Base-by-base conservation (phyloP, 2,113 vertebrate genomes). In the Oncorhynchus keta region DNA sequence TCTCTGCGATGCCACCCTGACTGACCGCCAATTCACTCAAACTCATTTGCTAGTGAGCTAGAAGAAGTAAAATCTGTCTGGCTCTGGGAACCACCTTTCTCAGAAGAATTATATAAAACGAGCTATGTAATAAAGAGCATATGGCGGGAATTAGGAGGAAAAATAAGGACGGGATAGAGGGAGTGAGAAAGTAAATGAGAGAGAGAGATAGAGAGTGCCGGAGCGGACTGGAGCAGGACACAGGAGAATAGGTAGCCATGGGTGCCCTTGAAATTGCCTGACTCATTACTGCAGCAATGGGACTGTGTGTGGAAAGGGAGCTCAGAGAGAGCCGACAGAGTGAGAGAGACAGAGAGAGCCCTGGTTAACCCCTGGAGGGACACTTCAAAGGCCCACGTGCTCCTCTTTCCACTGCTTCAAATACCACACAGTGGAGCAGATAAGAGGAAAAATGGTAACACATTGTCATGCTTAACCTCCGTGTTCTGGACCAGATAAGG, bases 251-350 rank as follows among this genome's bases (percentile, higher is more conserved):
- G 83, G 79, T 85, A 85, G 81, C 80, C 77, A 84, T 85, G 88
- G 91, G 88, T 91, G 90, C 86, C 90, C 90, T 92, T 93, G 89
- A 92, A 91, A 90, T 83, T 79, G 87, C 87, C 88, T 92, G 92
- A 89, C 87, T 93, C 90, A 91, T 89, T 89, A 89, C 89, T 88
- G 89, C 89, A 87, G 90, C 82, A 88, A 67, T 78, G 73, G 86
- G 85, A 80, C 70, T 85, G 86, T 67, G 57, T 86, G 82, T 87
- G 82, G 85, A 87, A 35, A 20, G 81, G 87, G 85, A 83, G 80
- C 81, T 76, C 51, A 45, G 65, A 55, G 70, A 75, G 70, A 61
- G 76, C 79, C 79, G 84, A 83, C 77, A 3, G 70, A 49, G 35
- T 87, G 70, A 84, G 87, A 89, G 74, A 80, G 85, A 81, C 84